These are phyloP conservation scores for Drosophila picticornis DNA, from an alignment of 2,888 invertebrate species.

Conservation along the genomic window DNA sequence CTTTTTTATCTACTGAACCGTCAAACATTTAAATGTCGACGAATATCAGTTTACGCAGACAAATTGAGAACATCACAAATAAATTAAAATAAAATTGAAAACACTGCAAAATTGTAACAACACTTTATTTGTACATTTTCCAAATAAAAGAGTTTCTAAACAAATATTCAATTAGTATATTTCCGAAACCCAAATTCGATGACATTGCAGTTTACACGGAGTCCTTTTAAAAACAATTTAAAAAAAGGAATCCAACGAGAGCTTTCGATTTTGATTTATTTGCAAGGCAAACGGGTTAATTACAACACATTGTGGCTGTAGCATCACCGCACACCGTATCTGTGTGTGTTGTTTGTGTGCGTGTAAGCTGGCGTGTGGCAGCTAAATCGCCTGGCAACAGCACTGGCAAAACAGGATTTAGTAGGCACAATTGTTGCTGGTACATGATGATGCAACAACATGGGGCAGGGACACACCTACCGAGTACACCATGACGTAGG, in stretches of 20 bases:
- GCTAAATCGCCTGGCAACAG: conserved; percentile 12
- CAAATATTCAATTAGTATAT: background rate
- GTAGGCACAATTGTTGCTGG: conserved; percentile 57
- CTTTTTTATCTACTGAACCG: background rate
- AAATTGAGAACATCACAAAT: background rate
- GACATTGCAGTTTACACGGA: background rate
- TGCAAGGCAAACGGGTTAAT: conserved; percentile 71
- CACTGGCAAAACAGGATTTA: conserved; percentile 39
- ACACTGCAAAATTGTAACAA: background rate
- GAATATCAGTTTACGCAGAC: background rate
- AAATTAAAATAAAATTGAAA: background rate
- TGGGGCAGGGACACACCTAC: conserved; percentile 7
- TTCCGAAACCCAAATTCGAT: background rate
- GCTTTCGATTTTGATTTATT: conserved; percentile 64
- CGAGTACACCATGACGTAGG: conserved; percentile 31
- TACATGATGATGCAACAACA: conserved; percentile 29
- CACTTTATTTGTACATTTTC: background rate
- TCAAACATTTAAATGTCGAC: background rate
- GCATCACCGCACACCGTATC: conserved; percentile 13
- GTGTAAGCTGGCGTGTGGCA: background rate
- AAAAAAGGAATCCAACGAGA: conserved; percentile 12
- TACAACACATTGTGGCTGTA: conserved; percentile 60
- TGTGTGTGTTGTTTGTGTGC: background rate
- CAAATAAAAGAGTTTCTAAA: background rate
- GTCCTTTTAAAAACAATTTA: background rate